Evolutionary conservation across 37 sponge, comb jelly and placozoan genomes (phyloP), one percentile per base, ranked within the genome.

Genomic region (Bolinopsis microptera): DNA sequence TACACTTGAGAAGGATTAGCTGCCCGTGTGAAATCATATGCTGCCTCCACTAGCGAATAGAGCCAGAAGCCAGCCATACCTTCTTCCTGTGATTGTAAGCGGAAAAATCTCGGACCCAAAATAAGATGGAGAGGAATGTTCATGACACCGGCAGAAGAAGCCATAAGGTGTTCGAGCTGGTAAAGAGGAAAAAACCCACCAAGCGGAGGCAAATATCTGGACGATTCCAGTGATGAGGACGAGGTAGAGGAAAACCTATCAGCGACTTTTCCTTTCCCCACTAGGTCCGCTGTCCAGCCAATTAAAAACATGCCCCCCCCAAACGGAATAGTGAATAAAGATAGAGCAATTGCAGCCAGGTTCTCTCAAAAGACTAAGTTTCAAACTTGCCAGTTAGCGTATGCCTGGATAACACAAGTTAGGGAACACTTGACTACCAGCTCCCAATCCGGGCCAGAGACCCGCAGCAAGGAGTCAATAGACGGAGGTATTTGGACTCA

Each of bases 351-450:
- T 23, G 75, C 3, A 72, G 31, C 75, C 75, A 72, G 31, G 75
- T 24, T 72, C 31, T 72, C 5, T 72, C 75, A 72, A n/a, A 72
- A n/a, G 26, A 30, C 22, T 21, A 5, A 72, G 18, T 8, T 8
- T 72, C 31, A n/a, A 30, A 72, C 75, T 72, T 72, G 75, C 75
- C n/a, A 72, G 75, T 28, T 72, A n/a, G 75, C 75, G 31, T 30
- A 72, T 21, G 75, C 75, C 75, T 72, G 75, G 26, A 72, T 72
- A 2, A 72, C 75, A 72, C 75, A 72, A 72, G 75, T 72, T 21
- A 72, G 75, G n/a, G 31, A 72, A 72, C 31, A 72, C 31, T 28
- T 72, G 75, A 28, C 31, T 28, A 3, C 75, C 75, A 5, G 75
- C 26, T 5, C 75, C 75, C n/a, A 72, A 5, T n/a, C 5, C 3